These are phyloP conservation scores for Vireo griseus DNA, from an alignment of 2,797 vertebrate genomes.

Conservation along the genomic window DNA sequence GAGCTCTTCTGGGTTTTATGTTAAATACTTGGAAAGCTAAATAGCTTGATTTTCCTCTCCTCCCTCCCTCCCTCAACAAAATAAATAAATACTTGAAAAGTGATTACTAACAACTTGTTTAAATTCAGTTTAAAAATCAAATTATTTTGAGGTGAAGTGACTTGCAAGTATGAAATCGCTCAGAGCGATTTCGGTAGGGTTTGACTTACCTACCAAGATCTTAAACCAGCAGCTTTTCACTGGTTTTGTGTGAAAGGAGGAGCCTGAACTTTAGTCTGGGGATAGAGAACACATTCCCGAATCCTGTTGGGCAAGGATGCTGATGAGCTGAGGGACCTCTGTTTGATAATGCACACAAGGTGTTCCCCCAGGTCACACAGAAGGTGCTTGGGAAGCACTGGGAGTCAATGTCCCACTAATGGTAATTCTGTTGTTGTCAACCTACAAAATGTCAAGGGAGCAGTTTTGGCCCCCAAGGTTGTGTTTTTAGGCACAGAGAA, in stretches of 20 bases:
- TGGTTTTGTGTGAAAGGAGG: background rate
- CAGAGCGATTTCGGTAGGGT: background rate
- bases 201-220: background rate
- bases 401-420: background rate
- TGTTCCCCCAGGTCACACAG: background rate
- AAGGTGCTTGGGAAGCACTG: background rate
- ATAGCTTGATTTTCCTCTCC: conserved; percentile 31
- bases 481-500: background rate
- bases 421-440: background rate
- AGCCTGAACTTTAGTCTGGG: background rate
- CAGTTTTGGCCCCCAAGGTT: background rate
- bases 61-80: background rate
- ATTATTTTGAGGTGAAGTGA: conserved; percentile 2
- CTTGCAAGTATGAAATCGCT: background rate
- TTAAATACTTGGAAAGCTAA: conserved; percentile 45
- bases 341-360: background rate
- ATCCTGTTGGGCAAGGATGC: background rate
- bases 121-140: conserved; percentile 17
- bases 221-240: background rate
- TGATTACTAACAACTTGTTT: conserved; percentile 12
- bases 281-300: background rate
- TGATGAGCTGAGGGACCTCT: background rate
- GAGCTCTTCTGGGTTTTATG: conserved; percentile 45
- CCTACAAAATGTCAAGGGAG: background rate
- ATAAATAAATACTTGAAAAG: conserved; percentile 31